phyloP scores from a whole-genome alignment of 2,113 vertebrate genomes.

The Zootoca vivipara region DNA sequence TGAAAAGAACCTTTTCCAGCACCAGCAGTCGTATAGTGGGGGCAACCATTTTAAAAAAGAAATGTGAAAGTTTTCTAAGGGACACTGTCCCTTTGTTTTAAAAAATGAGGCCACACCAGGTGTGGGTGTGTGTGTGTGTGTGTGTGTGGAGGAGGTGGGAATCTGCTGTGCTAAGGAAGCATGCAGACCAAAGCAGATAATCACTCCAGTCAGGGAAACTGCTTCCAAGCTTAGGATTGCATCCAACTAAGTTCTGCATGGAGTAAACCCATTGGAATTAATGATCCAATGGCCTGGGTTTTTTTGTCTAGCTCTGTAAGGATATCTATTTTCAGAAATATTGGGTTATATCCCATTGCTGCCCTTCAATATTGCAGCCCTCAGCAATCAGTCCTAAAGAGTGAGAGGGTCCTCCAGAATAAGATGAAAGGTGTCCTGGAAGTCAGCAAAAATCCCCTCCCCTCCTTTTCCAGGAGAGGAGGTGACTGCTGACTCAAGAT shows the following conservation, averaged over 20 bases:
- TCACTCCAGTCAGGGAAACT: neutral
- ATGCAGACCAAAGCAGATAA: neutral
- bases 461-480: too few species aligned
- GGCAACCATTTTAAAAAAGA: neutral
- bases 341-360: too few species aligned
- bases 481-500: too few species aligned
- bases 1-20: neutral
- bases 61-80: neutral
- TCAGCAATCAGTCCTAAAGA: too few species aligned
- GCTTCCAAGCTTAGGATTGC: neutral
- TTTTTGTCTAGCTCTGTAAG: neutral
- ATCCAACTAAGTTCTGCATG: too few species aligned
- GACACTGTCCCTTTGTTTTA: neutral
- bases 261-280: too few species aligned
- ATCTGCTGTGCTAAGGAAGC: neutral
- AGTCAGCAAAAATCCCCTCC: too few species aligned
- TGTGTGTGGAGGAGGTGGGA: too few species aligned
- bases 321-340: neutral
- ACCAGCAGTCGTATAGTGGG: neutral
- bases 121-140: too few species aligned
- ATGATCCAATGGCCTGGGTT: neutral
- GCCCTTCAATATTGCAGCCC: too few species aligned
- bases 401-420: too few species aligned
- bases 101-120: neutral
- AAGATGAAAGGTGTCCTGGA: too few species aligned